These are phyloP conservation scores for Drosophila jambulina DNA, from an alignment of 1,140 invertebrate genomes.

Conservation along the genomic window DNA sequence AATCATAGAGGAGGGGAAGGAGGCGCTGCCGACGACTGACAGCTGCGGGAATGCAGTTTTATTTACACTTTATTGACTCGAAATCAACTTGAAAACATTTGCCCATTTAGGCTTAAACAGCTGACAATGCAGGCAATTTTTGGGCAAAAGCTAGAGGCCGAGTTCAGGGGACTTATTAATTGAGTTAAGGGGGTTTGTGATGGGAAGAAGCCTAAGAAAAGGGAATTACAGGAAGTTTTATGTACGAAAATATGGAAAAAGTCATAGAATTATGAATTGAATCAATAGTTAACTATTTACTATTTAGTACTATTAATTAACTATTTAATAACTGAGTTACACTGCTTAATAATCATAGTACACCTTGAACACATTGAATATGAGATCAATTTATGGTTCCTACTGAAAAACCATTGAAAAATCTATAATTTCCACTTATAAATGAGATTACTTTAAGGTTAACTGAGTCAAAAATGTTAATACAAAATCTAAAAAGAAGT, in stretches of 20 bases:
- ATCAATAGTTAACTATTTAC: no score
- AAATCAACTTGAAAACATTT: constrained; percentile 30
- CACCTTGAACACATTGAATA: no score
- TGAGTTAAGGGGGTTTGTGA: not conserved
- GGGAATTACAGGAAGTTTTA: not conserved
- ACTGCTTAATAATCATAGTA: no score
- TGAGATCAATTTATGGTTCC: no score
- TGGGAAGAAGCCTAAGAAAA: not conserved
- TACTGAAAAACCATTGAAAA: not conserved
- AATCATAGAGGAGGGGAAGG: not conserved
- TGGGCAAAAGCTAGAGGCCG: not conserved
- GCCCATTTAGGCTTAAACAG: constrained; percentile 14
- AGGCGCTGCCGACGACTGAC: constrained; percentile 17
- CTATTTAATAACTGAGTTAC: no score
- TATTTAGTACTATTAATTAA: no score
- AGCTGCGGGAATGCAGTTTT: constrained; percentile 36
- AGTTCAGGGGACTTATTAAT: not conserved
- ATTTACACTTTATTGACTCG: constrained; percentile 48
- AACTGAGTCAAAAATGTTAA: accelerated
- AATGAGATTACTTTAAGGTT: not conserved
- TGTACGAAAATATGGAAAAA: not conserved
- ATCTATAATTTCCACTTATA: not conserved
- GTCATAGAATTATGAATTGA: no score
- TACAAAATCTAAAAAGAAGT: not conserved
- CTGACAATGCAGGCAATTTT: constrained; percentile 12